Evolutionary conservation across 2,888 invertebrate genomes (phyloP).

Genomic region (Anagyrus pseudococci): DNA sequence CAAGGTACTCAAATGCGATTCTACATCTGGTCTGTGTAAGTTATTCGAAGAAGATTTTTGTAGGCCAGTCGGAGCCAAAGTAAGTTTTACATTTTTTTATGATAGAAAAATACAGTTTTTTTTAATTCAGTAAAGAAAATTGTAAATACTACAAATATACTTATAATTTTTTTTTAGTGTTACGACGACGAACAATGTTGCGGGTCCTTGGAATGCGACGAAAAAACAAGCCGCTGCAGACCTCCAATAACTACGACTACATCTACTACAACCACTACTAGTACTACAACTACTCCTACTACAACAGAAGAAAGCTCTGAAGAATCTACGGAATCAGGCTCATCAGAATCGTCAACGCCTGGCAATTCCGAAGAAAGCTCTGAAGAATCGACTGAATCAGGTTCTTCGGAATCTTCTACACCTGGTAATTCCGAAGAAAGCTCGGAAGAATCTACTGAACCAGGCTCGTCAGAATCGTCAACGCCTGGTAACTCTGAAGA

Average conservation of each 20-base stretch:
- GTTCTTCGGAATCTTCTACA: background rate
- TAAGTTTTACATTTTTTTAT: no score
- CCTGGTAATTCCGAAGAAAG: background rate
- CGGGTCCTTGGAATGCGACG: conserved; percentile 21
- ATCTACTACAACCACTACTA: background rate
- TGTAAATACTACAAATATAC: no score
- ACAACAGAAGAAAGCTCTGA: background rate
- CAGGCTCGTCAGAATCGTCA: background rate
- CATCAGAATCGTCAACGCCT: no score
- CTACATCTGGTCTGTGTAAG: background rate
- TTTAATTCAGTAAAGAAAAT: background rate
- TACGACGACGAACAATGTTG: conserved; percentile 32
- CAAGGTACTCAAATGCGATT: background rate
- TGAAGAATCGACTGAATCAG: background rate
- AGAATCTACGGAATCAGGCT: background rate
- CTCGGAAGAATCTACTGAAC: background rate
- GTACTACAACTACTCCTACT: background rate
- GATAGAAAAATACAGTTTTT: no score
- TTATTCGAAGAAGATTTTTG: conserved; percentile 4
- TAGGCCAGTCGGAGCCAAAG: background rate
- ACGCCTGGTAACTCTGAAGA: background rate
- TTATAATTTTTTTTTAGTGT: background rate
- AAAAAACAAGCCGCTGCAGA: background rate
- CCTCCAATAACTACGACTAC: background rate
- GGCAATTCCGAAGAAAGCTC: background rate